Percentiles rank a stretch among this genome's conserved stretches.
Evolutionary conservation across 1,140 invertebrate species (phyloP).

Genomic region (Dermatophagoides farinae): DNA sequence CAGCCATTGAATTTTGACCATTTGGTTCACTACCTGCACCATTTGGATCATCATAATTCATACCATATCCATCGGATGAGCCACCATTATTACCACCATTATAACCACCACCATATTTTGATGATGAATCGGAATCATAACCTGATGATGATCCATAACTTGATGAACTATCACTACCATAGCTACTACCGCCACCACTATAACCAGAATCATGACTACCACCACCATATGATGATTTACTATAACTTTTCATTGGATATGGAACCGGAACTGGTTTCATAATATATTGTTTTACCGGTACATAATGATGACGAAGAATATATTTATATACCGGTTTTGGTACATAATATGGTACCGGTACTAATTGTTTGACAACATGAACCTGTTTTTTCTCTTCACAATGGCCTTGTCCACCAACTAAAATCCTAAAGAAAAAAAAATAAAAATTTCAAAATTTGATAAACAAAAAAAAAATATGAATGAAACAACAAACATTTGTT

Average conservation of each 20-base stretch:
- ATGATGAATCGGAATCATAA: too few relatives aligned
- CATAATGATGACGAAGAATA: slow-evolving; percentile 6
- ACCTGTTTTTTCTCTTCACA: not conserved
- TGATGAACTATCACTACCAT: not conserved
- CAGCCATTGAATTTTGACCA: not conserved
- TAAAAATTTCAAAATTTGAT: not conserved
- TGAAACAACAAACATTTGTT: not conserved
- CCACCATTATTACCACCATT: not conserved
- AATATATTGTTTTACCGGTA: not conserved
- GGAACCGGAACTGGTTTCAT: slow-evolving; percentile 5
- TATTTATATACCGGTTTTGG: slow-evolving; percentile 3
- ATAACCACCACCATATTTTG: not conserved
- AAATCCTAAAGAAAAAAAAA: not conserved
- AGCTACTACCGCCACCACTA: not conserved
- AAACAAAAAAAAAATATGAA: not conserved
- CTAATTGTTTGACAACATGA: slow-evolving; percentile 2
- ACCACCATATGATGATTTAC: not conserved
- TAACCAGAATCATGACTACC: not conserved
- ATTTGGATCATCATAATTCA: not conserved
- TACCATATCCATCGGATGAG: not conserved
- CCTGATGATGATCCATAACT: not conserved
- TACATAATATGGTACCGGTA: slow-evolving; percentile 1
- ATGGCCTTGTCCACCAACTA: not conserved
- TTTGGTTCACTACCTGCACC: not conserved
- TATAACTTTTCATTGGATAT: slow-evolving; percentile 1